Percentiles rank a stretch among this genome's conserved stretches.
Evolutionary conservation across 2,888 invertebrate genomes (phyloP).

Genomic region (Ochropleura leucogaster): DNA sequence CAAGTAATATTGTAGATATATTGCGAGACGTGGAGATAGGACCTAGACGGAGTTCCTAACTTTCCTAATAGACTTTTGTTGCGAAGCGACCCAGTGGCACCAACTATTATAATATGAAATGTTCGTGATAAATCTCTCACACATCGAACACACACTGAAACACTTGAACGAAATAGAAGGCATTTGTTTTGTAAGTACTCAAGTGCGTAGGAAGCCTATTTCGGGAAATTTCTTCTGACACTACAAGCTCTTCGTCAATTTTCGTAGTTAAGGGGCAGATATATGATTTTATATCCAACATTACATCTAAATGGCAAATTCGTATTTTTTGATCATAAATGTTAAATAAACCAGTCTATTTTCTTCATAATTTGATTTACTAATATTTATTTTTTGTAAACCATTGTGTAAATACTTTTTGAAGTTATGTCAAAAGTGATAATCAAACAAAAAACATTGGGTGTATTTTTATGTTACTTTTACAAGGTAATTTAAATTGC

Average conservation of each 20-base stretch:
- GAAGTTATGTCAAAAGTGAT: no score
- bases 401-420: no score
- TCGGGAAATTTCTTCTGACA: background rate
- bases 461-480: no score
- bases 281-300: no score
- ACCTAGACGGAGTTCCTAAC: slow-evolving; percentile 45
- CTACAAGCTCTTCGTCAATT: background rate
- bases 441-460: no score
- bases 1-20: slow-evolving; percentile 48
- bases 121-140: slow-evolving; percentile 49
- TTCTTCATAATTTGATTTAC: no score
- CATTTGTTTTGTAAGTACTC: slow-evolving; percentile 19
- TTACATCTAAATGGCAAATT: no score
- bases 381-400: no score
- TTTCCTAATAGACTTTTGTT: slow-evolving; percentile 62
- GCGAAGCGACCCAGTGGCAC: slow-evolving; percentile 59
- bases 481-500: no score
- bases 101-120: slow-evolving; percentile 56
- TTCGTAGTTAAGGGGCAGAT: no score
- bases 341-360: no score
- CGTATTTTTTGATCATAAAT: no score
- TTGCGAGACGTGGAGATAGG: slow-evolving; percentile 31
- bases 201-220: background rate
- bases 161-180: slow-evolving; percentile 23
- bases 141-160: slow-evolving; percentile 3